phyloP scores from a whole-genome alignment of 2,113 vertebrate species.

The Embiotoca jacksoni region DNA sequence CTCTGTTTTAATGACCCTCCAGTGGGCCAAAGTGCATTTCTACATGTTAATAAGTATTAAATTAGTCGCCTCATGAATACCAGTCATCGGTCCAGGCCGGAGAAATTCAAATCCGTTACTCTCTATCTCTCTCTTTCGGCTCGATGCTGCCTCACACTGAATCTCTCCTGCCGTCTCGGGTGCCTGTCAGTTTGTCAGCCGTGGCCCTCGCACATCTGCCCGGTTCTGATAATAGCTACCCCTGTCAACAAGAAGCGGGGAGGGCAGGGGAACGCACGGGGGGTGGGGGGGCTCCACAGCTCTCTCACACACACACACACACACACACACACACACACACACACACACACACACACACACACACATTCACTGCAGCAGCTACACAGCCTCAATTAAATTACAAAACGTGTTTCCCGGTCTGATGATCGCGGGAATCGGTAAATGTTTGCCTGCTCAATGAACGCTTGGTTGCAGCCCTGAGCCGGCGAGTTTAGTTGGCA shows the following conservation, averaged over 20 bases:
- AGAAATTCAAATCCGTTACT: constrained; percentile 15
- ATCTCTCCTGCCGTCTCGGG: constrained; percentile 6
- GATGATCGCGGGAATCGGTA: constrained; percentile 57
- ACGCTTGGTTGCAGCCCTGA: constrained; percentile 47
- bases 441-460: constrained; percentile 62
- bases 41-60: constrained; percentile 2
- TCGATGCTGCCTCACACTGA: constrained; percentile 1
- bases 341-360: constrained; percentile 33
- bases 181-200: constrained; percentile 52
- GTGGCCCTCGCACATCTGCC: constrained; percentile 59
- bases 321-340: constrained; percentile 30
- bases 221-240: constrained; percentile 67
- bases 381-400: constrained; percentile 66
- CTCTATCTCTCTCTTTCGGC: constrained; percentile 13
- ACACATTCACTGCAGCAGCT: constrained; percentile 31
- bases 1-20: background rate
- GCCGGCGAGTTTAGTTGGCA: constrained; percentile 46
- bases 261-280: constrained; percentile 43
- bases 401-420: constrained; percentile 49
- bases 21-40: background rate
- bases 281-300: constrained; percentile 2
- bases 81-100: constrained; percentile 2
- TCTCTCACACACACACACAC: constrained; percentile 32
- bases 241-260: constrained; percentile 64
- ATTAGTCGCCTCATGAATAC: background rate